Evolutionary conservation across 2,888 invertebrate genomes (phyloP), one percentile per base, ranked within the genome.

Genomic region (Troglohyphantes excavatus): DNA sequence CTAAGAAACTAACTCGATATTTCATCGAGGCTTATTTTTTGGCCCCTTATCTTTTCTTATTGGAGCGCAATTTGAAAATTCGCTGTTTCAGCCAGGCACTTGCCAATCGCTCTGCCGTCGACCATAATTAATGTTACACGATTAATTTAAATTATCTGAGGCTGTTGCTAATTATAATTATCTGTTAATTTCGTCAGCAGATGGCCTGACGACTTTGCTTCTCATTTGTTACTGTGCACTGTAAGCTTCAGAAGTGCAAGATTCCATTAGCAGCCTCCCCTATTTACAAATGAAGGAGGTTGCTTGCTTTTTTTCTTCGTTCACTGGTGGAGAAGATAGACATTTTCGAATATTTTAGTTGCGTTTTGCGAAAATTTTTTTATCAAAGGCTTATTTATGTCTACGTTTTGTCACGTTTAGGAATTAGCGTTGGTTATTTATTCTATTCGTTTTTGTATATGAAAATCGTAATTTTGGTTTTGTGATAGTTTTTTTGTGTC

Each of bases 151-250:
- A 82, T 70, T 72, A 72, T 82, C 82, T 61, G 39, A 72, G 72
- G 72, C 70, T 27, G 46, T 72, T 70, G 70, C 82, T 82, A 72
- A 82, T 70, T 82, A 82, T 82, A 82, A 82, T 82, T 82, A 72
- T 82, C 72, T 72, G 70, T 82, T 82, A 82, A 82, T 82, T 82
- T 82, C 70, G 82, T 82, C 82, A 72, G 81, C 82, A 82, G 70
- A 82, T 82, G 82, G 61, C 82, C 82, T 39, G 68, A 61, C 70
- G 72, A 72, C 61, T 82, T 82, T 61, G 82, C 17, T 61, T 82
- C 81, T 53, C 82, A 72, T 82, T 82, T 72, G 82, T 81, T 68
- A 78, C 43, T 7, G 23, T 21, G 63, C 23, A 61, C 61, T 33
- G 63, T 78, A 11, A 26, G 63, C 65, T 39, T 43, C 23, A 39